Base-by-base conservation (phyloP, 2,113 vertebrate genomes). In the Ceyx margarethae region DNA sequence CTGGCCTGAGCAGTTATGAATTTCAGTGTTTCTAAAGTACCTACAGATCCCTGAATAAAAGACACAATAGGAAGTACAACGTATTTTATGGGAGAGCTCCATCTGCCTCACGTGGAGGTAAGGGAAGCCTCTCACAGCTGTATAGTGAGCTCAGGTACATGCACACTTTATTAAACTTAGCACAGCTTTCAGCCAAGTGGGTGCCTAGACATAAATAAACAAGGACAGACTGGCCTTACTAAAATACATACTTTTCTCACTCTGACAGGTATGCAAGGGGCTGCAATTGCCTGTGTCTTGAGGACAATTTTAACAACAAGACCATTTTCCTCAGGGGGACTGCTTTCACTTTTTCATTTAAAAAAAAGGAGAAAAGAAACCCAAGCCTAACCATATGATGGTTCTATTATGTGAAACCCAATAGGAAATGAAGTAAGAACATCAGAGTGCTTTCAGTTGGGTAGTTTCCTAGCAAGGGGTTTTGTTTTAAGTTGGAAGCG, bases 371-470 rank as follows among this genome's bases (percentile, higher is more conserved):
- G 84, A 93, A 91, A 76, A 78, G 85, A 95, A 94, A 94, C n/a
- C 45, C 62, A 91, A 96, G 72, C 81, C 65, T 75, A 71, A 97
- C 94, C 93, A 93, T 94, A 86, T 54, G 93, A 95, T 91, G 89
- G 74, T 97, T 98, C 97, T 97, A 98, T 95, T 96, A 97, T 95
- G 95, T 97, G 97, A 97, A 96, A 96, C 82, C 76, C 89, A 95
- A 90, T 96, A 97, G 96, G 97, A 98, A 97, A 98, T 97, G 97
- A 98, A 97, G 95, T 95, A 92, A 97, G 95, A 96, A 48, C 88
- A 91, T 93, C 91, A 75, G 93, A 33, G 88, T 93, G 85, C 92
- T 97, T 97, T 95, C 89, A 90, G 81, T 88, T 94, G 87, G 80
- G 84, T 58, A 62, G 31, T 90, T 96, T 95, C 91, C 74, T 91